Evolutionary conservation across 2,888 invertebrate species (phyloP).

Genomic region (Drosophila lacicola): DNA sequence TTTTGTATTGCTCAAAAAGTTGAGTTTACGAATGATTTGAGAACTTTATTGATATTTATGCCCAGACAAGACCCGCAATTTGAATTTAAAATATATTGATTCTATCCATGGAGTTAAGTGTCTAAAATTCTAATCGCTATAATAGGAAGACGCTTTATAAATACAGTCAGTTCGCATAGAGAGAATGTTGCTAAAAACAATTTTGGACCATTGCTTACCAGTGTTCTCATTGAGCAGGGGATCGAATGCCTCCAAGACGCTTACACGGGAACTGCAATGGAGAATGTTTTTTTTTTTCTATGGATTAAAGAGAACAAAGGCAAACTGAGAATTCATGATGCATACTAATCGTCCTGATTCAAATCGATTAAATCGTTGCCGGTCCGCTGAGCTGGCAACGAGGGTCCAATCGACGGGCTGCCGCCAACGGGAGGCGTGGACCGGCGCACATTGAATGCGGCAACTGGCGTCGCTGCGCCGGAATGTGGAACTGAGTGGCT

Average conservation of each 20-base stretch:
- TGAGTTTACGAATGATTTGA: constrained; percentile 8
- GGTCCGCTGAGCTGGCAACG: constrained; percentile 40
- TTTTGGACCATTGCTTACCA: constrained; percentile 53
- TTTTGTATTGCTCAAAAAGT: not conserved
- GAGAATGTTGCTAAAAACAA: not conserved
- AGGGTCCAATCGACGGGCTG: constrained; percentile 54
- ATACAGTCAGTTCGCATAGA: not conserved
- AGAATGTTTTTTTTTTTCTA: not conserved
- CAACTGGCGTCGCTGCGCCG: constrained; percentile 29
- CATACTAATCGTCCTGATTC: constrained; percentile 84
- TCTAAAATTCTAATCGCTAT: constrained; percentile 31
- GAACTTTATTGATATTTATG: not conserved
- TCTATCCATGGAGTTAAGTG: constrained; percentile 16
- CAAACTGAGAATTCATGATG: constrained; percentile 6
- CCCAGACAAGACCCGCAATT: constrained; percentile 18
- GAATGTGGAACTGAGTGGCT: constrained; percentile 47
- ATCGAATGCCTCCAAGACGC: constrained; percentile 93
- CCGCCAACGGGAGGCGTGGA: constrained; percentile 50
- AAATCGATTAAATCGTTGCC: constrained; percentile 84
- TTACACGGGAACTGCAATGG: constrained; percentile 83
- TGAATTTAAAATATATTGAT: not conserved
- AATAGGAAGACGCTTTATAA: constrained; percentile 26
- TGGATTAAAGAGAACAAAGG: not conserved
- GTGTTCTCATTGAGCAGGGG: constrained; percentile 89
- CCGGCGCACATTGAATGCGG: constrained; percentile 28